Evolutionary conservation across 2,113 vertebrate genomes (phyloP).

Genomic region (Syngnathus scovelli): DNA sequence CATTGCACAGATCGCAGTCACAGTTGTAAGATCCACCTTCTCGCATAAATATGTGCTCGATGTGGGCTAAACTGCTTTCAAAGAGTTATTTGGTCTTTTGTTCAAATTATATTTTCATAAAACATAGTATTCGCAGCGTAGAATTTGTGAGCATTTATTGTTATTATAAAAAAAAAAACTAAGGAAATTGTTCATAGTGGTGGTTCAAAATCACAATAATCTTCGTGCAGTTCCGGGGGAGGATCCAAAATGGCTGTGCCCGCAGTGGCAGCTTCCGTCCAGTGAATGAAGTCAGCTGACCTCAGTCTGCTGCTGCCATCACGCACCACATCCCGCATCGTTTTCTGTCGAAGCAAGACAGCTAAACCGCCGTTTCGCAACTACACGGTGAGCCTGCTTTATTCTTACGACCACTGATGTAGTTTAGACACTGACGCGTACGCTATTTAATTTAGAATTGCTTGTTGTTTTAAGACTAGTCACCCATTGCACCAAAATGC

Average conservation of each 20-base stretch:
- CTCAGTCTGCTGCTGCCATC: constrained; percentile 51
- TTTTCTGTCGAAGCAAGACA: constrained; percentile 42
- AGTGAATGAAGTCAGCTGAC: constrained; percentile 77
- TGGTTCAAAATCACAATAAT: not conserved
- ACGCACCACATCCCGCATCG: constrained; percentile 52
- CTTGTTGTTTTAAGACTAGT: not conserved
- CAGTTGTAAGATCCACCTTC: not conserved
- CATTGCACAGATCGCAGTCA: constrained; percentile 20
- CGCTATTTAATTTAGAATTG: not conserved
- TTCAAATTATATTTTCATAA: not conserved
- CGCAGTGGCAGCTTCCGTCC: constrained; percentile 29
- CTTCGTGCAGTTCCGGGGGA: constrained; percentile 21
- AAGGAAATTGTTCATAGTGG: not conserved
- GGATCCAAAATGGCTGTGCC: constrained; percentile 63
- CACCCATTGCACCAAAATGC: constrained; percentile 19
- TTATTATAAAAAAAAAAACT: no score
- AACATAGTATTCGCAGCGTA: no score
- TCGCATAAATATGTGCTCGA: not conserved
- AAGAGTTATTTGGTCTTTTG: not conserved
- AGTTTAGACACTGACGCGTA: not conserved
- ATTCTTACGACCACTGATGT: not conserved
- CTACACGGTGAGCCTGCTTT: constrained; percentile 48
- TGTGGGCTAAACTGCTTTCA: not conserved
- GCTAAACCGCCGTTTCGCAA: constrained; percentile 25
- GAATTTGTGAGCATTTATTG: no score